Base-by-base conservation (phyloP, 1,140 invertebrate species). In the Drosophila eugracilis region DNA sequence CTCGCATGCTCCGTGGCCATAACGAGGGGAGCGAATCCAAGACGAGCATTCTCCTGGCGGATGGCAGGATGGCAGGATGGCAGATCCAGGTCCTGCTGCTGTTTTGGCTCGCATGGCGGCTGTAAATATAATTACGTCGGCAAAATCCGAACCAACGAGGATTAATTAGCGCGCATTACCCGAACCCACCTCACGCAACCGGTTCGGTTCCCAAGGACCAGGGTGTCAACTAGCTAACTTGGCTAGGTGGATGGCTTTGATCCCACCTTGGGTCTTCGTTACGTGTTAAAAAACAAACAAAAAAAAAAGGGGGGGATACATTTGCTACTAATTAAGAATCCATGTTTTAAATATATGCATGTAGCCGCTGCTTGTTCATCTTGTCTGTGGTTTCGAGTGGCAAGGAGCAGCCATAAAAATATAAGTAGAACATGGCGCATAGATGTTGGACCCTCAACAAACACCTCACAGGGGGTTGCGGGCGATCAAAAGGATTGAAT, bases 151-250 rank as follows among this genome's bases (percentile, higher is more conserved):
- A 89, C 89, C 89, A 88, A 80, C 78, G 75, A 65, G 89, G 89
- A 91, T 91, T 91, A 91, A 91, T 91, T 91, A 91, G 89, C 76
- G 89, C 73, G 78, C 85, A 91, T 91, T 91, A 91, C 78, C 69
- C 70, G 41, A 83, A 71, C 60, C 55, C 60, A 44, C 55, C 60
- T 65, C 60, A 62, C 67, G 78, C 72, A 72, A 55, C 41, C 49
- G 42, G 59, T 70, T 66, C 59, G 41, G 14, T 30, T 26, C 36
- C 74, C 63, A 28, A 41, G 39, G 49, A 49, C 54, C 21, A 45
- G 74, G 58, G 81, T 78, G 74, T 74, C 78, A 85, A 86, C 78
- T 81, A 85, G 80, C 78, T 81, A 81, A 75, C 78, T 60, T 55
- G 45, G 36, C 45, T 41, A 53, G 49, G 49, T 70, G 52, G 32